Evolutionary conservation across 2,888 invertebrate species (phyloP), one percentile per base, ranked within the genome.

Genomic region (Andrena bicolor): DNA sequence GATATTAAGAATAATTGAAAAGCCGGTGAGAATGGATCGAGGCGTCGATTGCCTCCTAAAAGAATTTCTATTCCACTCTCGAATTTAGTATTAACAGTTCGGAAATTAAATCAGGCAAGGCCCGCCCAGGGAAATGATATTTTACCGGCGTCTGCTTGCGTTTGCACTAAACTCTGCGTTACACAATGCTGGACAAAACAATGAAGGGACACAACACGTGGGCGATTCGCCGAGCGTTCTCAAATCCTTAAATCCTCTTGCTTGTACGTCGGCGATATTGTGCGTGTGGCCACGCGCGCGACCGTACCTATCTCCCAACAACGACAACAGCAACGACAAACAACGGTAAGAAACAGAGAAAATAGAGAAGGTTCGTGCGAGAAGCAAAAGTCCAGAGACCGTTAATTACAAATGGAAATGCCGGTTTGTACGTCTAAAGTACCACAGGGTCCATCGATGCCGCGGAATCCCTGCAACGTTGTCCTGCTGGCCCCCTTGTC

Each of bases 141-240:
- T 73, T 82, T 76, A 76, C 49, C 49, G 23, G 56, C 53, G 70
- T 51, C 65, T 51, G 49, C 48, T 63, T 63, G 77, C 78, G 3
- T 56, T 53, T 53, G 8, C 49, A 49, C 69, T 73, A 66, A 65
- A 51, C 8, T 69, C 41, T 77, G 70, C 72, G 16, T 53, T 75
- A 76, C 49, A 71, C 49, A 80, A 80, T 82, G 65, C 73, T 30
- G 77, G 77, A 23, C 60, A 30, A 72, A 72, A 73, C 61, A 61
- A 60, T 60, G 56, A 8, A 26, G 70, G 76, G 28, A 56, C 30
- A 35, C 79, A 20, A 35, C 79, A 20, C 72, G 48, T 30, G 48
- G 30, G 56, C 56, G 65, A 65, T 28, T 51, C 28, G 20, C 32
- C 28, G 20, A 51, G 66, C 51, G 53, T 77, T 63, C 53, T 28